Evolutionary conservation across 2,797 vertebrate genomes (phyloP).

Genomic region (Dallia pectoralis): DNA sequence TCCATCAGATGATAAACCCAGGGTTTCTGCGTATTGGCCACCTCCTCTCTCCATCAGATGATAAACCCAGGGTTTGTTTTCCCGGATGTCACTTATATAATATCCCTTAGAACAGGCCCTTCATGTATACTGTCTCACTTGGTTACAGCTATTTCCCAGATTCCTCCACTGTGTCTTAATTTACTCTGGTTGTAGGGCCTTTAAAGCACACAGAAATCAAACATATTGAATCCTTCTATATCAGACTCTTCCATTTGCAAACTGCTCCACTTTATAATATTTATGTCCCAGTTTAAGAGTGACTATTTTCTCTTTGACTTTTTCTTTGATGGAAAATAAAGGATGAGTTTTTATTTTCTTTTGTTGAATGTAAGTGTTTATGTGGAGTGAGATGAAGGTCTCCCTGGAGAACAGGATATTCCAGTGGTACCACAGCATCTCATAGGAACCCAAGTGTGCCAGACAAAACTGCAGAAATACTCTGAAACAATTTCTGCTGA

Average conservation of each 20-base stretch:
- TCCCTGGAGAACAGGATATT: constrained; percentile 44
- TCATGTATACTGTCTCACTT: constrained; percentile 29
- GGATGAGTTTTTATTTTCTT: no score
- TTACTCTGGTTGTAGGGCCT: neutral
- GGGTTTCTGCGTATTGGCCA: constrained; percentile 45
- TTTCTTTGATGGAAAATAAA: no score
- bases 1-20: no score
- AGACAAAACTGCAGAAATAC: constrained; percentile 24
- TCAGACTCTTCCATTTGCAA: constrained; percentile 31
- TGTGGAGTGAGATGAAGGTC: neutral
- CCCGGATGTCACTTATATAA: constrained; percentile 50
- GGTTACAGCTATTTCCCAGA: constrained; percentile 27
- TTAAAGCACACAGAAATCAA: neutral
- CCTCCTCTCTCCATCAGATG: constrained; percentile 52
- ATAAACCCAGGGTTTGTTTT: no score
- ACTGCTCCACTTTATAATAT: constrained; percentile 33
- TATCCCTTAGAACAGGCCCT: constrained; percentile 29
- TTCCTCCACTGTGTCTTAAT: neutral
- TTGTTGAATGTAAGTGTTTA: neutral
- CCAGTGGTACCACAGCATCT: constrained; percentile 60
- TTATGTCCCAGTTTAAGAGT: constrained; percentile 3
- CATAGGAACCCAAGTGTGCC: constrained; percentile 38
- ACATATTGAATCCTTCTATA: constrained; percentile 30
- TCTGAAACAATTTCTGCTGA: no score
- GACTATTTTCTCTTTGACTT: no score